Base-by-base conservation (phyloP, 2,797 vertebrate genomes). In the Sebastes nivosus region DNA sequence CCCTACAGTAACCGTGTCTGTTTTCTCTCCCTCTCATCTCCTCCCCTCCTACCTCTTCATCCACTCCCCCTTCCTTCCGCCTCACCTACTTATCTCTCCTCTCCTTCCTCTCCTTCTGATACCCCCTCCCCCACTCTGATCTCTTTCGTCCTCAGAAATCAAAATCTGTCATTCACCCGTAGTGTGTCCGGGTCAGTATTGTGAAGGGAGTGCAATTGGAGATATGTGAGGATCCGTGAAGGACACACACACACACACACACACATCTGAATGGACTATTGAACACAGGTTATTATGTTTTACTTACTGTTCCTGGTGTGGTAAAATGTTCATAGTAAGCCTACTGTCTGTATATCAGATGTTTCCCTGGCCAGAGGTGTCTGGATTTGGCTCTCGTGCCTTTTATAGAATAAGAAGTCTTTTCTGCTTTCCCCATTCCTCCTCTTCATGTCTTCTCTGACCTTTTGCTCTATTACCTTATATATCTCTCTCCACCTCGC, bases 1-100 rank as follows among this genome's bases (percentile, higher is more conserved):
- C 54, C 61, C 70, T 27, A 87, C 86, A 90, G 73, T 83, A 78
- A 84, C 78, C 11, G 65, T 90, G 75, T 87, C 85, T 89, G 81
- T 87, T 81, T 85, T 83, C 77, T 57, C 68, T 75, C 71, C 14
- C 38, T 54, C 54, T 8, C 70, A 30, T 74, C 68, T 58, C 59
- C 55, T 74, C 34, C 57, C 52, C 63, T 75, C 59, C 85, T 50
- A 60, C 74, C 68, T 79, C 77, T 58, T 67, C 63, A 77, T 30
- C 55, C 32, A 30, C 67, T 69, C 34, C 65, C 65, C 52, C 52
- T 63, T 82, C 74, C 72, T 73, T 64, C 68, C 32, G 4, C 77
- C 61, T 84, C 38, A 69, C 38, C 69, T 72, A 34, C 82, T 90
- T 52, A 76, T 83, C 72, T 67, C 55, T 57, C 67, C 59, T 76